These are phyloP conservation scores for Phyllotreta cruciferae DNA, from an alignment of 2,888 invertebrate species.

Conservation along the genomic window DNA sequence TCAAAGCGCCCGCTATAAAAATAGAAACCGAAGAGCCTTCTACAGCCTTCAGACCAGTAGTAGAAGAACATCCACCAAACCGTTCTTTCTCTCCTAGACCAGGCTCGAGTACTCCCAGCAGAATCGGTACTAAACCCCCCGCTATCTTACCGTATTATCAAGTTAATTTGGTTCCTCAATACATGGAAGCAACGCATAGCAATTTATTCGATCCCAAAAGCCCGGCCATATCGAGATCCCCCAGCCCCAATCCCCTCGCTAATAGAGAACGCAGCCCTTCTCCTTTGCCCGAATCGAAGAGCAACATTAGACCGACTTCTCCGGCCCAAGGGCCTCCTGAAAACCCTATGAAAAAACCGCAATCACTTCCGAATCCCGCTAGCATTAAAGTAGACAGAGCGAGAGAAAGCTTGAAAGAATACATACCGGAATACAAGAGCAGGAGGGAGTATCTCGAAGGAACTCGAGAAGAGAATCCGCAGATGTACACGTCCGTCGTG, in stretches of 20 bases:
- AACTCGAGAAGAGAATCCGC: constrained; percentile 43
- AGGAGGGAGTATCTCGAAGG: constrained; percentile 44
- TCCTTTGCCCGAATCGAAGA: constrained; percentile 49
- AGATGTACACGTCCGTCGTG: constrained; percentile 42
- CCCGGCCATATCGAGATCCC: constrained; percentile 68
- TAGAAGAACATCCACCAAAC: constrained; percentile 61
- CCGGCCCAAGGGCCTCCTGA: constrained; percentile 77
- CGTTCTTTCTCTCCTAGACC: constrained; percentile 64
- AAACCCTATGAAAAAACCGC: constrained; percentile 64
- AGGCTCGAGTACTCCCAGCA: constrained; percentile 73
- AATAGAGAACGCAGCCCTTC: constrained; percentile 54
- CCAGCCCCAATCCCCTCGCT: constrained; percentile 65
- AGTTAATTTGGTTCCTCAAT: constrained; percentile 75
- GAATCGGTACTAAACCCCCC: constrained; percentile 77
- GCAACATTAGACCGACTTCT: constrained; percentile 65
- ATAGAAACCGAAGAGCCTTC: constrained; percentile 54
- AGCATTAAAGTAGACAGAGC: constrained; percentile 50
- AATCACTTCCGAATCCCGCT: constrained; percentile 50
- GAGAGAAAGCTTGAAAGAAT: constrained; percentile 50
- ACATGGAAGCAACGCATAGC: constrained; percentile 67
- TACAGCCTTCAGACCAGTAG: constrained; percentile 70
- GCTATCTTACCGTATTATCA: constrained; percentile 81
- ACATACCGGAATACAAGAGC: constrained; percentile 53
- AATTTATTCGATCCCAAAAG: constrained; percentile 69
- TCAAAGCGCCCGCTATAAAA: constrained; percentile 44